Evolutionary conservation across 1,140 invertebrate species (phyloP).

Genomic region (Drosophila jambulina): DNA sequence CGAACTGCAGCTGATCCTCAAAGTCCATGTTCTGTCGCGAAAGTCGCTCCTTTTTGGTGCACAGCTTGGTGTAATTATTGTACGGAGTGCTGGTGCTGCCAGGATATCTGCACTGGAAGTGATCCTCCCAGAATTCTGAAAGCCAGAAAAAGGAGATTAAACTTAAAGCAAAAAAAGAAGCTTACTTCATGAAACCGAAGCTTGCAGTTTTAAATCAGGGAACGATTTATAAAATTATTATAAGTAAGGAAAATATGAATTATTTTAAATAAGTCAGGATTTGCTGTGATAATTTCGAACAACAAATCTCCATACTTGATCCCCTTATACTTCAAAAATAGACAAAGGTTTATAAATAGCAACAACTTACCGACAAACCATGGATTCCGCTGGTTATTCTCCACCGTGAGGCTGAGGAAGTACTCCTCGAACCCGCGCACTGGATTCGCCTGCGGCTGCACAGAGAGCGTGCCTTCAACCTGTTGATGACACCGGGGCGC

Average conservation of each 20-base stretch:
- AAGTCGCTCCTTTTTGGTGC: constrained; percentile 90
- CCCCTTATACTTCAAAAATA: neutral
- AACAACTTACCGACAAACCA: constrained; percentile 94
- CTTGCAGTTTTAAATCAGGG: no score
- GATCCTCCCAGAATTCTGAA: constrained; percentile 96
- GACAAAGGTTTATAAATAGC: neutral
- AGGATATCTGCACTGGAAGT: constrained; percentile 93
- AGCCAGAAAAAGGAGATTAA: neutral
- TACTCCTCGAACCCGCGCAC: constrained; percentile 95
- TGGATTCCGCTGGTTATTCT: constrained; percentile 95
- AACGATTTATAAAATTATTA: no score
- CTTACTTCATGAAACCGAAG: neutral
- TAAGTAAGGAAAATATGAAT: no score
- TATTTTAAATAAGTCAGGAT: no score
- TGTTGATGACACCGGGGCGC: constrained; percentile 36
- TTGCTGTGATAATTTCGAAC: no score
- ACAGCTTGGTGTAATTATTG: constrained; percentile 90
- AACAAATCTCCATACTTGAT: no score
- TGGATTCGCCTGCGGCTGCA: constrained; percentile 95
- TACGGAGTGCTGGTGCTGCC: constrained; percentile 92
- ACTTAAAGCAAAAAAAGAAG: neutral
- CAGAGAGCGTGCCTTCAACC: constrained; percentile 95
- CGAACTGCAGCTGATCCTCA: constrained; percentile 96
- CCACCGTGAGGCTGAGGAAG: constrained; percentile 93
- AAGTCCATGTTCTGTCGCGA: constrained; percentile 92